A percentile compares a stretch with the other conserved stretches of the same genome.
These are phyloP conservation scores for Puma concolor DNA, from an alignment of 2,113 vertebrate species.

Conservation along the genomic window DNA sequence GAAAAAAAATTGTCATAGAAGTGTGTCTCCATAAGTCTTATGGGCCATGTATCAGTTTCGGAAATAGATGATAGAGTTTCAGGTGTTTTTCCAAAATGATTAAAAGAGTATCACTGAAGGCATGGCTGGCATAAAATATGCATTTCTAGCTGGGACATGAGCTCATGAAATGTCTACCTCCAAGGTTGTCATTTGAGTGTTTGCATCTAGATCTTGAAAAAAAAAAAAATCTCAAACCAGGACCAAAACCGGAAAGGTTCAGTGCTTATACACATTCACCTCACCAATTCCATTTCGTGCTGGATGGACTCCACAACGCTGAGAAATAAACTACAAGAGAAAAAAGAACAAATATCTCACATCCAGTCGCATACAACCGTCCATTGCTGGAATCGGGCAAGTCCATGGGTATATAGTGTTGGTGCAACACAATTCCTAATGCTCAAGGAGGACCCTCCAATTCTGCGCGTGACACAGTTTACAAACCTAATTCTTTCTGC, in stretches of 20 bases:
- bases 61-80: background rate
- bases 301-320: too few species aligned
- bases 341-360: background rate
- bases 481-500: background rate
- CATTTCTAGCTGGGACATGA: background rate
- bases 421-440: background rate
- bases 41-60: background rate
- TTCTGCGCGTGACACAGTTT: background rate
- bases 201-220: background rate
- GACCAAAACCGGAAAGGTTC: background rate
- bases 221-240: background rate
- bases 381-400: background rate
- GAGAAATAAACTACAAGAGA: background rate
- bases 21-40: background rate
- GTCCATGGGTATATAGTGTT: too few species aligned
- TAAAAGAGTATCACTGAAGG: too few species aligned
- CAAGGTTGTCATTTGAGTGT: rapidly evolving
- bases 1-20: too few species aligned
- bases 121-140: too few species aligned
- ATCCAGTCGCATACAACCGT: background rate
- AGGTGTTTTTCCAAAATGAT: background rate
- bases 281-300: background rate
- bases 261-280: rapidly evolving
- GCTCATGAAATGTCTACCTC: background rate
- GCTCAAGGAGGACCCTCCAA: background rate